Base-by-base conservation (phyloP, 1,140 invertebrate genomes). In the Oryctes rhinoceros region DNA sequence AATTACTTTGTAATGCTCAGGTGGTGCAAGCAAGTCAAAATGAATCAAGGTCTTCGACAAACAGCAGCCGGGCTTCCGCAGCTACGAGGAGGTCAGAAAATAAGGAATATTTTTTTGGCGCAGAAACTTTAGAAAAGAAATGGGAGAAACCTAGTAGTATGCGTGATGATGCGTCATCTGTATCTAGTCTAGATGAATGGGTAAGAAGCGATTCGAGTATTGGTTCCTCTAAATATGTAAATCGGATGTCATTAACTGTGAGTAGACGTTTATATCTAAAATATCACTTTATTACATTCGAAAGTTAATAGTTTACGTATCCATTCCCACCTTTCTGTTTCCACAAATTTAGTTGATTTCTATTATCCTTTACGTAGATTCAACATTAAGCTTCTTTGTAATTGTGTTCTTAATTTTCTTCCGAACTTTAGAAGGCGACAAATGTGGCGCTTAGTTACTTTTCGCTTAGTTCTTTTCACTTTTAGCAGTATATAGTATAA, bases 101-200 rank as follows among this genome's bases (percentile, higher is more conserved):
- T 44, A 86, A 84, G 80, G 84, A 86, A 81, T 86, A 86, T 78
- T 87, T 84, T 76, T 86, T 87, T 80, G 84, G 85, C 3, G 83
- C 86, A 80, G 85, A 84, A 84, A 86, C 84, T 24, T 83, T 85
- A 79, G 84, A 85, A 47, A 79, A 47, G 39, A 84, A 85, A 82
- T 86, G 85, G 84, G 85, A 83, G 80, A 83, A 80, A 24, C 75
- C 79, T 18, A 47, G 48, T 53, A 49, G 47, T 47, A 44, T 15
- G 6, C 44, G 11, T 15, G 76, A 44, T 20, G 86, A 87, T 84
- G 83, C 84, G 1, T 83, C 85, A 1, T 88, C 87, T 9, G 79
- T 85, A 53, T 87, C 86, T 48, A 88, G 87, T 81, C 71, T 87
- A 44, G 86, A 87, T 48, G 86, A 86, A 48, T 87, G 84, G 84